These are phyloP conservation scores for Neodiprion fabricii DNA, from an alignment of 1,140 invertebrate species.

Conservation along the genomic window DNA sequence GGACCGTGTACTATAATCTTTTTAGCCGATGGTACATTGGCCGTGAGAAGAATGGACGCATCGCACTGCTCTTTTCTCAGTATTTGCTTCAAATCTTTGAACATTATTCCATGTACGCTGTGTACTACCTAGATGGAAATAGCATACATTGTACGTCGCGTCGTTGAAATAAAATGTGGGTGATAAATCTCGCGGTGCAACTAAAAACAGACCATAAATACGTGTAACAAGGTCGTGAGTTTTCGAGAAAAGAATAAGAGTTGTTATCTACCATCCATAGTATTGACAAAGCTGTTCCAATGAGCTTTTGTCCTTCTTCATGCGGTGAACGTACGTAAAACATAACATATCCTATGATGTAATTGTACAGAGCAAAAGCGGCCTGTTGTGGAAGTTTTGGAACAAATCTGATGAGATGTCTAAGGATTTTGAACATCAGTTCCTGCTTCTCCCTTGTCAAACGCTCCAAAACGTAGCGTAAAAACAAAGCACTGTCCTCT, in stretches of 20 bases:
- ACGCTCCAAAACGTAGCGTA: conserved; percentile 95
- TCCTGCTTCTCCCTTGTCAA: conserved; percentile 95
- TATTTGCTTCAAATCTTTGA: conserved; percentile 99
- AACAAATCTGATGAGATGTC: conserved; percentile 93
- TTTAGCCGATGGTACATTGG: conserved; percentile 98
- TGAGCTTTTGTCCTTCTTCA: conserved; percentile 91
- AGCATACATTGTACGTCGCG: conserved; percentile 10
- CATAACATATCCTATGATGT: conserved; percentile 99
- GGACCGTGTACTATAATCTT: conserved; percentile 99
- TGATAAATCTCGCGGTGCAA: not conserved
- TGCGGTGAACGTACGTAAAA: conserved; percentile 96
- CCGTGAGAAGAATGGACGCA: conserved; percentile 94
- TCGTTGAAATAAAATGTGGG: conserved; percentile 22
- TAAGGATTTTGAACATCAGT: conserved; percentile 91
- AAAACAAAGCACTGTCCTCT: conserved; percentile 95
- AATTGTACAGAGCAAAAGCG: conserved; percentile 98
- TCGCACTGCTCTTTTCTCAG: conserved; percentile 99
- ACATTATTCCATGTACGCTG: conserved; percentile 98
- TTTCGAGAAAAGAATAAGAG: conserved; percentile 16
- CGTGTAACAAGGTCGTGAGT: not conserved
- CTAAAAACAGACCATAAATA: conserved; percentile 19
- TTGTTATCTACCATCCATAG: conserved; percentile 87
- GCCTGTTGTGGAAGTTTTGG: conserved; percentile 95
- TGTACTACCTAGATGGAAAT: conserved; percentile 78
- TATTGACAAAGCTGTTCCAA: conserved; percentile 92